Evolutionary conservation across 2,797 vertebrate species (phyloP).

Genomic region (Sebastes goodei): DNA sequence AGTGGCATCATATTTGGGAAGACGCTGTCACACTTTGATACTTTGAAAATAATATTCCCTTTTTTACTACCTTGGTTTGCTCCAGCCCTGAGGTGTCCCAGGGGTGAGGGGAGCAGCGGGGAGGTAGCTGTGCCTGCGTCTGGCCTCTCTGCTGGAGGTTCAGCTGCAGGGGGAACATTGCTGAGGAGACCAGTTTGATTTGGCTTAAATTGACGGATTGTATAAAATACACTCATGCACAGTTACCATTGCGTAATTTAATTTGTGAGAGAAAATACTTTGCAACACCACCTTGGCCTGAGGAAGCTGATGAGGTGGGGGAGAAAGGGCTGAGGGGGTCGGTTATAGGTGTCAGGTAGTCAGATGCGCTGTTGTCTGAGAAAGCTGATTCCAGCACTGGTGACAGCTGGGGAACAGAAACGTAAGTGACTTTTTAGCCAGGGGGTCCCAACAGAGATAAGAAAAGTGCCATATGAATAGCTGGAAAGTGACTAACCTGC

Average conservation of each 20-base stretch:
- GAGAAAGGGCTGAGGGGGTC: conserved; percentile 66
- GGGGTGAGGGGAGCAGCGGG: conserved; percentile 24
- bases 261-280: neutral
- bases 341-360: conserved; percentile 60
- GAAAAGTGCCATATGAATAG: neutral
- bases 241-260: neutral
- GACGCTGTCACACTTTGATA: neutral
- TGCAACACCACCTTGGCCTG: conserved; percentile 42
- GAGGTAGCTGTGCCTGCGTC: conserved; percentile 13
- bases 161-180: conserved; percentile 50
- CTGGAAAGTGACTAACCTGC: conserved; percentile 55
- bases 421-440: neutral
- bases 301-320: conserved; percentile 57
- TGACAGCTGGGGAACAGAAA: conserved; percentile 73
- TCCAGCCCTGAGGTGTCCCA: conserved; percentile 57
- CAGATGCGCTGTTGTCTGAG: conserved; percentile 73
- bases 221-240: neutral
- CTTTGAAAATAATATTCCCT: neutral
- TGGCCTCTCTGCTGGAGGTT: conserved; percentile 64
- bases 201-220: neutral
- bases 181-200: conserved; percentile 29
- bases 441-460: neutral
- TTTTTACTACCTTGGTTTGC: conserved; percentile 59
- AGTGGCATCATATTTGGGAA: neutral
- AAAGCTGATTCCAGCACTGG: conserved; percentile 79